Evolutionary conservation across 1,140 invertebrate genomes (phyloP), one percentile per base, ranked within the genome.

Genomic region (Neomicropteryx cornuta): DNA sequence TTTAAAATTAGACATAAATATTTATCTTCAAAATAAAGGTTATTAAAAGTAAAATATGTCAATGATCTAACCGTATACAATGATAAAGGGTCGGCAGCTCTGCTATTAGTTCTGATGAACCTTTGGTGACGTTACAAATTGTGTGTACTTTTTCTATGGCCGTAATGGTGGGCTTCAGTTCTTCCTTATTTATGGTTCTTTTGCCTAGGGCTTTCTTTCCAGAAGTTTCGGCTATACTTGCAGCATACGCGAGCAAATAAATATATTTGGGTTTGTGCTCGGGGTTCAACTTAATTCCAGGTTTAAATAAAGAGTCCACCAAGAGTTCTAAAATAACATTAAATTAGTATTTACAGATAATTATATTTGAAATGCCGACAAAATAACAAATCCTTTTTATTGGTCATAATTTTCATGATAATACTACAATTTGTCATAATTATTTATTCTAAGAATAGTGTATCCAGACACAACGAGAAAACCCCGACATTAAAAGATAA

Each of bases 221-320:
- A 0, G 71, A 58, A 16, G 73, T 73, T 60, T 98, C 94, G 49
- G 81, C 82, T 0, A 98, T 92, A 59, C 90, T 93, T 2, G 91
- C 81, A 5, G 93, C 89, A 69, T 97, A 99, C 3, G 94, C 91
- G 38, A 98, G 62, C 24, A 99, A 65, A 65, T 87, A 91, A 52
- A 98, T 88, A 54, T 99, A 99, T 60, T 98, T 99, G 2, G 90
- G 80, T 66, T 96, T 95, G 56, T 98, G 92, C 53, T 99, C 95
- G 1, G 86, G 87, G 65, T 97, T 95, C 28, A 97, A 68, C 68
- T 96, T 95, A 2, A 86, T 81, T 10, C 87, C 86, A 14, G 88
- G 82, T 55, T 91, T 93, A 54, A 98, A 99, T 10, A 99, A 60
- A 0, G 88, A 77, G 64, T 97, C 93, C 18, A 97, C 84, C 1